phyloP scores from a whole-genome alignment of 1,140 invertebrate species.

The Tetramorium simillimum region DNA sequence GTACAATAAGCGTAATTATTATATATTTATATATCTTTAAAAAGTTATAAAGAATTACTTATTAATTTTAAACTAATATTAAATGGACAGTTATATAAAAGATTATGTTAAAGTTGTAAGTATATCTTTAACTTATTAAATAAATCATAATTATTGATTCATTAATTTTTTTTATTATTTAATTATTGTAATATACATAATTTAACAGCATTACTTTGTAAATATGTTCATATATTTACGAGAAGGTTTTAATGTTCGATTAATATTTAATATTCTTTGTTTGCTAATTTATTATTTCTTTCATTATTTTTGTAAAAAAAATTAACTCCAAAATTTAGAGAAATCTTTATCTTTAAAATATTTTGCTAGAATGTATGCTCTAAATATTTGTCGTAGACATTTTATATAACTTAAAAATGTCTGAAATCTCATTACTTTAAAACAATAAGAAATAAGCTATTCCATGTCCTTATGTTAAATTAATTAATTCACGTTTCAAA shows the following conservation, averaged over 20 bases:
- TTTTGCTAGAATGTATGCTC: neutral
- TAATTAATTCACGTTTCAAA: neutral
- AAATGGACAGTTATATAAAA: neutral
- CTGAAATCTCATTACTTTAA: neutral
- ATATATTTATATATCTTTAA: neutral
- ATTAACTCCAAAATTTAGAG: neutral
- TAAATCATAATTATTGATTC: neutral
- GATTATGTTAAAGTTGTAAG: neutral
- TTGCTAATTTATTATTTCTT: neutral
- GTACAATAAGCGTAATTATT: neutral
- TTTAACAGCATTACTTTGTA: neutral
- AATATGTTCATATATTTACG: neutral
- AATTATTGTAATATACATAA: neutral
- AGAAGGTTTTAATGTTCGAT: neutral
- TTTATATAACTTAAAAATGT: neutral
- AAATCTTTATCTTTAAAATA: neutral
- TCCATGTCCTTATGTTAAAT: neutral
- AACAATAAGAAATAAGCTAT: neutral
- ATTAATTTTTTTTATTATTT: slow-evolving; percentile 7
- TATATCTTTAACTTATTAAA: neutral
- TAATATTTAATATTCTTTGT: neutral
- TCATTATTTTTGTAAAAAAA: neutral
- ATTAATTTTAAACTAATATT: neutral
- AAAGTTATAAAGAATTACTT: neutral
- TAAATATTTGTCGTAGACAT: neutral